Percentiles rank a stretch among this genome's conserved stretches.
Evolutionary conservation across 1,140 invertebrate species (phyloP).

Genomic region (Zaprionus camerounensis): DNA sequence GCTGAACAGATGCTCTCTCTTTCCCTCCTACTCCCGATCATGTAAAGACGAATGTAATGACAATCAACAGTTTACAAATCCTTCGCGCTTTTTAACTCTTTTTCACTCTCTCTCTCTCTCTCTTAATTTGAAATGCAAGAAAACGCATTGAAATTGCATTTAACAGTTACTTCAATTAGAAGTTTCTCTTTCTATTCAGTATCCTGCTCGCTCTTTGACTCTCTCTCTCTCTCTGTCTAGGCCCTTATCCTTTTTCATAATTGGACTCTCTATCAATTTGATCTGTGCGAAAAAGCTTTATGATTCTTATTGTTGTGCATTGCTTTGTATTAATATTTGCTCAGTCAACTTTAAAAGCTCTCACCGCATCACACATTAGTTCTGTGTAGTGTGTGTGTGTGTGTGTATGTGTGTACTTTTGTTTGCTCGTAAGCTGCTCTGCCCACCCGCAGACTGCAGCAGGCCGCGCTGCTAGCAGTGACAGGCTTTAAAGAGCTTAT

Average conservation of each 20-base stretch:
- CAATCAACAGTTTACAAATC: neutral
- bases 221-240: neutral
- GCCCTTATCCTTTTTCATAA: neutral
- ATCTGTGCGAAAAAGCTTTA: slow-evolving; percentile 3
- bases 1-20: neutral
- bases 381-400: neutral
- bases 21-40: neutral
- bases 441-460: slow-evolving; percentile 1
- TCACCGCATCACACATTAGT: neutral
- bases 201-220: neutral
- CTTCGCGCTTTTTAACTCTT: neutral
- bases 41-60: neutral
- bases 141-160: too few relatives aligned
- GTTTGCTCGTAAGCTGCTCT: neutral
- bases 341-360: slow-evolving; percentile 20
- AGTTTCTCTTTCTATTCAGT: neutral
- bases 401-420: neutral
- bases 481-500: slow-evolving; percentile 26
- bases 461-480: neutral
- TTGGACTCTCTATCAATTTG: neutral
- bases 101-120: neutral
- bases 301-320: neutral
- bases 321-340: neutral
- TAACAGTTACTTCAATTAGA: neutral
- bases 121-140: neutral